Evolutionary conservation across 2,888 invertebrate species (phyloP).

Genomic region (Dilophus febrilis): DNA sequence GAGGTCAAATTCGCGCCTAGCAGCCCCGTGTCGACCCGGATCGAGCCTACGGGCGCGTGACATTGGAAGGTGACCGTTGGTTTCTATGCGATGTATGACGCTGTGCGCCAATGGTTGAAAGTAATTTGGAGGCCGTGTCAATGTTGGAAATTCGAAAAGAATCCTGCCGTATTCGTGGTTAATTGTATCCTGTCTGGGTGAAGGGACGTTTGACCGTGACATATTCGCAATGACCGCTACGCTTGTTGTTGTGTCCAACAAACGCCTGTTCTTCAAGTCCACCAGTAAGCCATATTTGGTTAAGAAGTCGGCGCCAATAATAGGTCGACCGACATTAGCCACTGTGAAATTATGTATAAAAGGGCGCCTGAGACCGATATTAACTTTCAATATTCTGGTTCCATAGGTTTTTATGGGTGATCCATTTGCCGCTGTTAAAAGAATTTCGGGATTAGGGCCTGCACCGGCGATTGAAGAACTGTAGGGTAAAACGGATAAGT

Average conservation of each 20-base stretch:
- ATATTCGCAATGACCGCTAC: background rate
- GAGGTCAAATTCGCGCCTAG: background rate
- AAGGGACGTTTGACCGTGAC: background rate
- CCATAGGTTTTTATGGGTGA: background rate
- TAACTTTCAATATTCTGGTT: background rate
- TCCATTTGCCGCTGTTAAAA: background rate
- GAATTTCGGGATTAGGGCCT: too few relatives aligned
- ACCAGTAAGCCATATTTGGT: background rate
- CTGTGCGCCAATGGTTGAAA: too few relatives aligned
- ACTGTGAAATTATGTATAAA: background rate
- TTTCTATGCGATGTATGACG: background rate
- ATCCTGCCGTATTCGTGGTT: background rate
- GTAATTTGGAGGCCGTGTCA: too few relatives aligned
- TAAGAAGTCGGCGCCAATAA: background rate
- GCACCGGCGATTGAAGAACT: too few relatives aligned
- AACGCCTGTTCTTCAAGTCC: background rate
- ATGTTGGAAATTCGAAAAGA: background rate
- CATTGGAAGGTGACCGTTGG: background rate
- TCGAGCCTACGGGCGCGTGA: background rate
- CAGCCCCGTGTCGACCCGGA: background rate
- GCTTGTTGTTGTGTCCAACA: background rate
- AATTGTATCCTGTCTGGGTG: background rate
- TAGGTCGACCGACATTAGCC: background rate
- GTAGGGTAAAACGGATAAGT: too few relatives aligned
- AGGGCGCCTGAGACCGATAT: background rate